Conservation (phyloP, 2,113 vertebrate genomes). For the Mesoclemmys tuberculata region DNA sequence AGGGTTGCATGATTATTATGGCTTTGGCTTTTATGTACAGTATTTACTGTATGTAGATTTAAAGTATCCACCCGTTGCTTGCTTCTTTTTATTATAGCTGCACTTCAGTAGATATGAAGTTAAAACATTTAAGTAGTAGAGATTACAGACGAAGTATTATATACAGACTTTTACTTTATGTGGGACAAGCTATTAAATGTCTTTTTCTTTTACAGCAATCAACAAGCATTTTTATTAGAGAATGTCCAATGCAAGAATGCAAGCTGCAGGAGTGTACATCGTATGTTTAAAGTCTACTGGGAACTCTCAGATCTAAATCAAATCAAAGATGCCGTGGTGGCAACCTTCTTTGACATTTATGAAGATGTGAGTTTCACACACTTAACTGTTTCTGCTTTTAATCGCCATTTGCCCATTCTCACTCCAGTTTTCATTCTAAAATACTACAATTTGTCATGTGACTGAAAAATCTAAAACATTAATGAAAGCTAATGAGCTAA, state of each 20-base stretch:
- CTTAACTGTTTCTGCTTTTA: neutral
- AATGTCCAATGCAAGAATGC: constrained; percentile 87
- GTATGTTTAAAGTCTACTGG: constrained; percentile 94
- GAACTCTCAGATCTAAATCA: constrained; percentile 90
- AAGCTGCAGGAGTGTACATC: constrained; percentile 79
- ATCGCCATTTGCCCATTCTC: neutral
- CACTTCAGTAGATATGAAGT: neutral
- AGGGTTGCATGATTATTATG: neutral
- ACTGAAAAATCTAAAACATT: constrained; percentile 12
- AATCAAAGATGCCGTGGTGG: constrained; percentile 87
- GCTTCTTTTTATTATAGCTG: neutral
- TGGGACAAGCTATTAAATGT: neutral
- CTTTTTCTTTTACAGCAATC: constrained; percentile 78
- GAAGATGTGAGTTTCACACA: constrained; percentile 91
- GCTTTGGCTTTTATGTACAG: neutral
- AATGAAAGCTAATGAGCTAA: constrained; percentile 35
- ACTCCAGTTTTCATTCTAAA: neutral
- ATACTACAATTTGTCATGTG: neutral
- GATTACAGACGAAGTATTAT: neutral
- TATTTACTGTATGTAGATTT: fast-evolving
- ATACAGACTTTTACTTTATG: neutral
- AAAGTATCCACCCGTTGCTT: neutral
- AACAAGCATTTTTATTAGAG: constrained; percentile 94
- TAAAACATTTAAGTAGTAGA: neutral
- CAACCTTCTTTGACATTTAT: constrained; percentile 98